A percentile compares a stretch with the other conserved stretches of the same genome.
Conservation (phyloP, 2,113 vertebrate genomes). For the Laticauda colubrina region DNA sequence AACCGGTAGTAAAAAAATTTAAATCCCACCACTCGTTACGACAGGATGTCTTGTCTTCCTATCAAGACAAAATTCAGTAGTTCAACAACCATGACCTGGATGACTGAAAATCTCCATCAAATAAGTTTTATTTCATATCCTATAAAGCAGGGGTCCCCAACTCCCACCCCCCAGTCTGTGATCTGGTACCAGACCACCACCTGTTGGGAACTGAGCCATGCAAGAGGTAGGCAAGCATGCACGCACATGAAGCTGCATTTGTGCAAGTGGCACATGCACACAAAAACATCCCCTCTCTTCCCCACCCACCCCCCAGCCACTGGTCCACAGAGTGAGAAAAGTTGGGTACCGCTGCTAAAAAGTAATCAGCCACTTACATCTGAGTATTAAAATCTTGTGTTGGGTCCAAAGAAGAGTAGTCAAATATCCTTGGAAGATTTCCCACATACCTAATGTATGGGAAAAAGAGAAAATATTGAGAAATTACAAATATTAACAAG, state of each 20-base stretch:
- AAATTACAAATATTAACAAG: not conserved
- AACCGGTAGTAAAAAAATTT: no score
- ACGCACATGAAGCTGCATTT: not conserved
- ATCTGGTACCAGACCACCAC: not conserved
- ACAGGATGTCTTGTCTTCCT: no score
- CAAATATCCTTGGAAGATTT: conserved; percentile 95
- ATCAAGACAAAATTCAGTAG: no score
- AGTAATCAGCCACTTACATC: conserved; percentile 81
- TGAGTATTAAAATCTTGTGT: conserved; percentile 96
- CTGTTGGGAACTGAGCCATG: not conserved
- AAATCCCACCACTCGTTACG: no score
- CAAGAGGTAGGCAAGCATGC: not conserved
- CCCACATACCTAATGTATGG: conserved; percentile 86
- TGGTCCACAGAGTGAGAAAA: not conserved
- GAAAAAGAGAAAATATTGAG: conserved; percentile 22
- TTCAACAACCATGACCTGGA: no score
- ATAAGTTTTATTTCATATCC: not conserved
- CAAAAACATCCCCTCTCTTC: not conserved
- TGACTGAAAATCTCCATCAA: no score
- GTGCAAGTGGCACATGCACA: not conserved
- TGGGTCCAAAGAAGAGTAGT: conserved; percentile 96
- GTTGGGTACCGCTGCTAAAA: not conserved
- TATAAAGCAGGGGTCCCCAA: not conserved
- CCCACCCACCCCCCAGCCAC: accelerated
- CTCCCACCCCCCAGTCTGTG: no score